Base-by-base conservation (phyloP, 1,140 invertebrate genomes). In the Pseudomyrmex gracilis region DNA sequence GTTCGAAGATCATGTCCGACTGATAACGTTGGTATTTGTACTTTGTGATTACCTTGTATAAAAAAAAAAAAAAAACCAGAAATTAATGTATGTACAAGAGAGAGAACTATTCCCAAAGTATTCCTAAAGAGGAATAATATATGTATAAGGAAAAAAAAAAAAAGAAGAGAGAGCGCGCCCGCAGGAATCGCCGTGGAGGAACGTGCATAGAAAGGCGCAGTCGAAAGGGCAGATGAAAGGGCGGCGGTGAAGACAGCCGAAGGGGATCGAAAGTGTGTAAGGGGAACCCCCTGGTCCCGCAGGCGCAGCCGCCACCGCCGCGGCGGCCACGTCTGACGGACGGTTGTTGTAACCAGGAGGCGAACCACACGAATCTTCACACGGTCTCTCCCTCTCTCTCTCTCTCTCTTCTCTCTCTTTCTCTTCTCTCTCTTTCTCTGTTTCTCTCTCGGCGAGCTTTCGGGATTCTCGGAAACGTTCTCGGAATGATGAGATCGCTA, bases 211-310 rank as follows among this genome's bases (percentile, higher is more conserved):
- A 82, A 73, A 82, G 78, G 78, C 49, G 74, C 47, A 58, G 57
- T 17, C 70, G 70, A 82, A 34, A 34, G 34, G 34, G 34, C 58
- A 70, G 78, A 82, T 82, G 71, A 82, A 82, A 82, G 78, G 78
- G 78, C 78, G 78, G 70, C 58, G 70, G 68, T 8, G 70, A 70
- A 63, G 70, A 47, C 70, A 24, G 55, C 68, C 76, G 55, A 70
- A 73, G 61, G 60, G 78, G 64, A 76, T 73, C 74, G 63, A 87
- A 87, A 89, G 77, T 85, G 85, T 82, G 34, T 34, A 34, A 34
- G 74, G 78, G 76, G 73, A 70, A 70, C 47, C 78, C 73, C 68
- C 70, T 85, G 85, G 85, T 87, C 74, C 76, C 78, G 85, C 83
- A 87, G 76, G 84, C 73, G 63, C 70, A 66, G 76, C 76, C 74